These are phyloP conservation scores for Habropoda laboriosa DNA, from an alignment of 1,140 invertebrate species.

Conservation along the genomic window DNA sequence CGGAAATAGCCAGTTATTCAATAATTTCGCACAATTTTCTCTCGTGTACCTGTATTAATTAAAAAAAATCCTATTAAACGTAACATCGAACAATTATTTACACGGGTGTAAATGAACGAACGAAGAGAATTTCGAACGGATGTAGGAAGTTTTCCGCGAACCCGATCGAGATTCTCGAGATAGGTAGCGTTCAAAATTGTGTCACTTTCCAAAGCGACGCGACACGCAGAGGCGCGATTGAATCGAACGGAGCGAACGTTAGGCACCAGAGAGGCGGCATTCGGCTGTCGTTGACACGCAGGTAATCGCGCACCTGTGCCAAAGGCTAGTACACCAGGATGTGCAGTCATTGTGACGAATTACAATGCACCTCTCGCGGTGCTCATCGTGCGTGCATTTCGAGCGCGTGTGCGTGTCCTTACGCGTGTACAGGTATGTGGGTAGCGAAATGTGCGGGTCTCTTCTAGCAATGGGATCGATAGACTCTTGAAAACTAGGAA, in stretches of 20 bases:
- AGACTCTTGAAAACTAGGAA: background rate
- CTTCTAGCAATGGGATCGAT: background rate
- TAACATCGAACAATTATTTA: too few species aligned
- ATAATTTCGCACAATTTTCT: background rate
- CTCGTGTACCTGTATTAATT: too few species aligned
- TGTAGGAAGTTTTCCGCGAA: background rate
- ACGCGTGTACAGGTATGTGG: conserved; percentile 18
- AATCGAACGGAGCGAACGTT: conserved; percentile 39
- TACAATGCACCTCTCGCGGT: conserved; percentile 69
- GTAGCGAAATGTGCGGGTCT: conserved; percentile 18
- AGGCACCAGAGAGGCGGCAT: conserved; percentile 29
- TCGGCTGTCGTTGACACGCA: conserved; percentile 70
- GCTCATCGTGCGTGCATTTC: conserved; percentile 57
- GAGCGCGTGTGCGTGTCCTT: conserved; percentile 12
- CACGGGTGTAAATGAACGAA: too few species aligned
- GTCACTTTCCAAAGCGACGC: conserved; percentile 29
- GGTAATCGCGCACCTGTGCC: conserved; percentile 72
- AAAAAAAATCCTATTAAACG: too few species aligned
- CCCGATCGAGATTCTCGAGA: background rate
- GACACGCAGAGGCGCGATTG: background rate
- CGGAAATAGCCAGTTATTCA: conserved; percentile 4
- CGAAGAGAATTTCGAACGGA: background rate
- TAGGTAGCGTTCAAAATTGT: conserved; percentile 15
- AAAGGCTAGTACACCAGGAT: conserved; percentile 71
- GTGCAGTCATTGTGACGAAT: conserved; percentile 75